A percentile compares a stretch with the other conserved stretches of the same genome.
phyloP scores from a whole-genome alignment of 2,888 invertebrate species.

The Pogonocherus hispidulus region DNA sequence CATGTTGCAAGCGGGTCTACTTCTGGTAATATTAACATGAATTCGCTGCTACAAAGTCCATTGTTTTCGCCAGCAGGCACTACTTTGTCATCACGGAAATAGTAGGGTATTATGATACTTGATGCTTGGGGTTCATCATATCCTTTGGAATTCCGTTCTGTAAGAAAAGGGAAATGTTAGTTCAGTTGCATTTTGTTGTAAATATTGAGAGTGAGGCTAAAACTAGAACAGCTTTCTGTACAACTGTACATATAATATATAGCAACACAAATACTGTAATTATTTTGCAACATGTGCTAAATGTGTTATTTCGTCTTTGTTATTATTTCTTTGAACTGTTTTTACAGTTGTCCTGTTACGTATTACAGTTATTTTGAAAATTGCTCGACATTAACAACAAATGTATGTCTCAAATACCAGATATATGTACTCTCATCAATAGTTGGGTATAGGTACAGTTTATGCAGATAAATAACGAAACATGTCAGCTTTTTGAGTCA shows the following conservation, averaged over 20 bases:
- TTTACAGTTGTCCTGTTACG: too few species aligned
- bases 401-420: too few species aligned
- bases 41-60: constrained; percentile 3
- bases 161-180: constrained; percentile 6
- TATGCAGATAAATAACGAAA: too few species aligned
- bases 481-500: too few species aligned
- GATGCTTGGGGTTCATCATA: not conserved
- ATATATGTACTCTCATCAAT: too few species aligned
- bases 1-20: constrained; percentile 30
- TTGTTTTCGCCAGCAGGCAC: not conserved
- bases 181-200: not conserved
- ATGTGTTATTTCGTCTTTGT: too few species aligned
- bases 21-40: constrained; percentile 26
- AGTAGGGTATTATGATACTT: not conserved
- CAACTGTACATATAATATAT: not conserved
- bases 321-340: too few species aligned
- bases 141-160: not conserved
- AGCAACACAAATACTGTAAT: not conserved
- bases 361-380: too few species aligned
- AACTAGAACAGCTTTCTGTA: not conserved
- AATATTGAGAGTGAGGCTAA: not conserved
- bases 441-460: too few species aligned
- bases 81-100: constrained; percentile 1
- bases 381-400: too few species aligned
- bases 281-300: too few species aligned